These are phyloP conservation scores for Agrochola lota DNA, from an alignment of 2,888 invertebrate species.

Conservation along the genomic window DNA sequence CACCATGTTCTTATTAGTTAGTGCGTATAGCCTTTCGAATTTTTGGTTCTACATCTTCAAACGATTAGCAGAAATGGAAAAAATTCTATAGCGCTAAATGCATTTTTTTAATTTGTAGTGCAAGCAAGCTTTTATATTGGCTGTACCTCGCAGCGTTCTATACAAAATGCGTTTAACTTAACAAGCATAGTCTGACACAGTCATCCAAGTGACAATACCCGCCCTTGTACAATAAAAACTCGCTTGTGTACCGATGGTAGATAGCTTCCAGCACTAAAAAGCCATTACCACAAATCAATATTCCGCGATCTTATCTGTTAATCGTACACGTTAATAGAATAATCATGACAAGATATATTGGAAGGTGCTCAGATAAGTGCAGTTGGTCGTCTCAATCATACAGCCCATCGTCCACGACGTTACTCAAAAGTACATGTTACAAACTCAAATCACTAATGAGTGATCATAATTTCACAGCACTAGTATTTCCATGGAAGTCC, in stretches of 20 bases:
- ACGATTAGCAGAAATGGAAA: too few relatives aligned
- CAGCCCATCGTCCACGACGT: not conserved
- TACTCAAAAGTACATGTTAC: not conserved
- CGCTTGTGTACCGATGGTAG: constrained; percentile 48
- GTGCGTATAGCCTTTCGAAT: too few relatives aligned
- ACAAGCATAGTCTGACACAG: constrained; percentile 9
- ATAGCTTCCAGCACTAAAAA: constrained; percentile 57
- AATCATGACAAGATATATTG: constrained; percentile 75
- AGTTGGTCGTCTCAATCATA: constrained; percentile 72
- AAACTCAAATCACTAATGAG: too few relatives aligned
- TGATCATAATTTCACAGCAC: not conserved
- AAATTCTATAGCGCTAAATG: too few relatives aligned
- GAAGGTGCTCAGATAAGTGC: constrained; percentile 65
- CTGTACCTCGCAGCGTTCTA: not conserved
- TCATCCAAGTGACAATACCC: constrained; percentile 52
- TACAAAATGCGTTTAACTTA: constrained; percentile 24
- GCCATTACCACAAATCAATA: constrained; percentile 75
- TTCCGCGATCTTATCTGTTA: constrained; percentile 76
- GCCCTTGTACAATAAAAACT: constrained; percentile 50
- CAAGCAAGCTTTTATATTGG: too few relatives aligned
- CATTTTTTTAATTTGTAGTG: too few relatives aligned
- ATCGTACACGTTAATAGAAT: constrained; percentile 81
- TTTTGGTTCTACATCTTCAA: too few relatives aligned
- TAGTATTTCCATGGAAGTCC: not conserved
- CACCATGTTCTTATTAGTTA: too few relatives aligned